Evolutionary conservation across 2,888 invertebrate species (phyloP).

Genomic region (Euproctis similis): DNA sequence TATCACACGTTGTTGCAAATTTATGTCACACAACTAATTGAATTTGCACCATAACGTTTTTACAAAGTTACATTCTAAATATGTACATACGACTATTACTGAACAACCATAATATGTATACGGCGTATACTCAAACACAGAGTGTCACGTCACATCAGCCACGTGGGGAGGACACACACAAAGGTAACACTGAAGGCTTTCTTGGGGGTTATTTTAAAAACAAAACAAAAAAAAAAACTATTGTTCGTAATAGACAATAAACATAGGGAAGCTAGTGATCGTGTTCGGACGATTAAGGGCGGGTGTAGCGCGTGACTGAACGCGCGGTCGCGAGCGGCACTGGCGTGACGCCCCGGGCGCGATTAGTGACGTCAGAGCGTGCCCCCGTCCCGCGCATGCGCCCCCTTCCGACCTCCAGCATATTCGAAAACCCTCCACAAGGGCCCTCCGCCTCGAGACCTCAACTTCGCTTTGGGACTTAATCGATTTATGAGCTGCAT

Average conservation of each 20-base stretch:
- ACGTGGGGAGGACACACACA: slow-evolving; percentile 32
- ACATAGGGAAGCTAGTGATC: slow-evolving; percentile 62
- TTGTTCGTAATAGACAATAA: slow-evolving; percentile 50
- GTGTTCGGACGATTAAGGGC: slow-evolving; percentile 49
- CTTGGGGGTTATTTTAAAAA: slow-evolving; percentile 15
- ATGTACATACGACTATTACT: slow-evolving; percentile 16
- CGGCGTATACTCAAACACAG: slow-evolving; percentile 20
- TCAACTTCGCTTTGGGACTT: slow-evolving; percentile 67
- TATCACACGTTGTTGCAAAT: too few species aligned
- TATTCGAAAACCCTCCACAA: slow-evolving; percentile 63
- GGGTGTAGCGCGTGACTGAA: slow-evolving; percentile 61
- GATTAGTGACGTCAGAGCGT: slow-evolving; percentile 66
- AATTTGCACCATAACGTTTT: slow-evolving; percentile 15
- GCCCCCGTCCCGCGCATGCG: slow-evolving; percentile 63
- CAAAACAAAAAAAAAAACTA: slow-evolving; percentile 27
- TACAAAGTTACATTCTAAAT: slow-evolving; percentile 6
- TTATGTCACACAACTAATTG: too few species aligned
- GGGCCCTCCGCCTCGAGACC: slow-evolving; percentile 70
- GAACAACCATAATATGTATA: slow-evolving; percentile 35
- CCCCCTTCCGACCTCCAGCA: slow-evolving; percentile 32
- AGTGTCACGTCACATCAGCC: slow-evolving; percentile 28
- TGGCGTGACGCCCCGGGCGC: slow-evolving; percentile 63
- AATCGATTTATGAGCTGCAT: slow-evolving; percentile 74
- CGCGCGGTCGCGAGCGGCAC: slow-evolving; percentile 68
- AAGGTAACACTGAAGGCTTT: slow-evolving; percentile 14